Evolutionary conservation across 2,888 invertebrate genomes (phyloP), one percentile per base, ranked within the genome.

Genomic region (Caenorhabditis japonica): DNA sequence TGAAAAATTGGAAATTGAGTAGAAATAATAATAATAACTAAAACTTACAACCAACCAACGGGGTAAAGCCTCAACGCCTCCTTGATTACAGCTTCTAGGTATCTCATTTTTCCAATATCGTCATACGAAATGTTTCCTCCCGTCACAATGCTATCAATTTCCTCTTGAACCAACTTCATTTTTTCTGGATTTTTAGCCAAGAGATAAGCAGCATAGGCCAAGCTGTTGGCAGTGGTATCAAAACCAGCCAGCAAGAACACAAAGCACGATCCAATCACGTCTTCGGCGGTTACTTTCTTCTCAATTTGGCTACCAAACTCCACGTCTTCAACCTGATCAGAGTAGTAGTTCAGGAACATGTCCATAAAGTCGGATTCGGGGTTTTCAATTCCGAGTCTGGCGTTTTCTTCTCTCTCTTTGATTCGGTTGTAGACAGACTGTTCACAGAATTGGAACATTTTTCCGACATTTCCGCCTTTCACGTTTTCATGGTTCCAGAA

Each of bases 161-260:
- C 84, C 23, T 79, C 64, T 21, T 69, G 66, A 25, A 78, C 52
- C n/a, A 52, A 55, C 21, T 44, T 70, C 66, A 75, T 73, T 13
- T 47, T 58, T 13, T 78, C 76, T 0, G 80, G 81, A 41, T 75
- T 12, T n/a, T 83, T 83, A 7, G 89, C 89, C 60, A 90, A 84
- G 55, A 89, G 87, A 76, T 89, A 89, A 61, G 88, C 84, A 10
- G 88, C 84, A 77, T 89, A 90, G 3, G 88, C 87, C 12, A 91
- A 81, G 3, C 89, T 85, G 10, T 89, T 89, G 7, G 90, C 89
- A 0, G 90, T 90, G 0, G 91, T 91, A 78, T 91, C 85, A 53
- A 81, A 86, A n/a, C 84, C 85, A 47, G 86, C 86, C 0, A 85
- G 49, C 12, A 86, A 60, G 62, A 86, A 85, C 0, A 85, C 55